phyloP scores from a whole-genome alignment of 2,113 vertebrate species.

The Dascyllus trimaculatus region DNA sequence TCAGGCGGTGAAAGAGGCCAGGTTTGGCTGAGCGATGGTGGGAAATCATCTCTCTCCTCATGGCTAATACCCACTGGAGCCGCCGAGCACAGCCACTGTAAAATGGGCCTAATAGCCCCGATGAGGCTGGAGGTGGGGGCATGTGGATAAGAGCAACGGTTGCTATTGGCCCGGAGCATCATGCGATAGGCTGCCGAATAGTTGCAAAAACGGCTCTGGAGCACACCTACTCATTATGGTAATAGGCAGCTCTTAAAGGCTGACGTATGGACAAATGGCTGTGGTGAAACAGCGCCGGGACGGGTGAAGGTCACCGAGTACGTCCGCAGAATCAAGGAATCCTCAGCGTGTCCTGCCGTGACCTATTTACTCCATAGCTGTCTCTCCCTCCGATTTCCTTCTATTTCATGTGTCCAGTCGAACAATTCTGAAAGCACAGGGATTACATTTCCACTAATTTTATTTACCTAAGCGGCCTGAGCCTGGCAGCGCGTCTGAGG shows the following conservation, averaged over 20 bases:
- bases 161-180: conserved; percentile 54
- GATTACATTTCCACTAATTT: conserved; percentile 45
- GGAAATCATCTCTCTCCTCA: conserved; percentile 62
- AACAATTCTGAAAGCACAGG: conserved; percentile 44
- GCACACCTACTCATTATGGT: conserved; percentile 81
- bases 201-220: conserved; percentile 65
- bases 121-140: conserved; percentile 39
- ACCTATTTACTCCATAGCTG: conserved; percentile 43
- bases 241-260: conserved; percentile 75
- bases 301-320: conserved; percentile 72
- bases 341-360: conserved; percentile 40
- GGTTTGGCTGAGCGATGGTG: conserved; percentile 63
- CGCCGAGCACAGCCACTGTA: conserved; percentile 51
- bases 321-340: conserved; percentile 49
- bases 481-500: conserved; percentile 13
- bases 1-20: conserved; percentile 63
- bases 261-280: conserved; percentile 80
- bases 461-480: conserved; percentile 44
- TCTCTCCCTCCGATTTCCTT: conserved; percentile 38
- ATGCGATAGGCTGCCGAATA: conserved; percentile 64
- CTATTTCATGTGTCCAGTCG: conserved; percentile 10
- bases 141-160: conserved; percentile 39
- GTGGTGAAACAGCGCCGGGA: conserved; percentile 62
- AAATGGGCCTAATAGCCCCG: conserved; percentile 59
- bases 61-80: conserved; percentile 71